Conservation (phyloP, 2,113 vertebrate genomes). For the Bungarus multicinctus region DNA sequence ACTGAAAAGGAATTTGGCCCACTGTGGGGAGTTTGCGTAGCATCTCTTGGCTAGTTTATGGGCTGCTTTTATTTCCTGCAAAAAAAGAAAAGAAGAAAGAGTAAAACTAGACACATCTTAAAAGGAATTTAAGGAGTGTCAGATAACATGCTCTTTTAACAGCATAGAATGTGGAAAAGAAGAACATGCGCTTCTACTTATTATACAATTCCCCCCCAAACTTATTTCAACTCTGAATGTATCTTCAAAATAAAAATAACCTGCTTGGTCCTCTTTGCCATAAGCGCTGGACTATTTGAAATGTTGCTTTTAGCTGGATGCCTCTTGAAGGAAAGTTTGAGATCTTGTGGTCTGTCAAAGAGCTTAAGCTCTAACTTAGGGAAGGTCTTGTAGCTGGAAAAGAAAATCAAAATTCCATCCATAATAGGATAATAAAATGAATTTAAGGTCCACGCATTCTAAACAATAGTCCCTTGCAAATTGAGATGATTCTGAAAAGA, state of each 20-base stretch:
- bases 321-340: conserved; percentile 79
- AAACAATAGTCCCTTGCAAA: not conserved
- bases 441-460: not conserved
- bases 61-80: conserved; percentile 93
- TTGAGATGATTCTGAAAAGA: not conserved
- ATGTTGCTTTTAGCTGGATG: conserved; percentile 76
- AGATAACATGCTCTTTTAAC: not conserved
- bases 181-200: not conserved
- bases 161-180: not conserved
- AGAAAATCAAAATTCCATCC: not conserved
- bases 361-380: conserved; percentile 83
- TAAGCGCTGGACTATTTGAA: conserved; percentile 89
- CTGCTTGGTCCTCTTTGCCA: conserved; percentile 97
- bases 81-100: conserved; percentile 14
- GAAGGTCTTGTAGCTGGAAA: conserved; percentile 87
- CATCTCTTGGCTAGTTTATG: conserved; percentile 90
- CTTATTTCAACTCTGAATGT: not conserved
- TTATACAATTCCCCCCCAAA: not conserved
- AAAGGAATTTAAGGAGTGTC: not conserved
- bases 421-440: not conserved
- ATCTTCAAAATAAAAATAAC: conserved; percentile 61
- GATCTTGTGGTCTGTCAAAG: conserved; percentile 86
- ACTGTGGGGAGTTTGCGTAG: conserved; percentile 81
- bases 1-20: conserved; percentile 94
- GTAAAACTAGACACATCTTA: conserved; percentile 10